phyloP scores from a whole-genome alignment of 1,140 invertebrate species.

The Anthonomus grandis region DNA sequence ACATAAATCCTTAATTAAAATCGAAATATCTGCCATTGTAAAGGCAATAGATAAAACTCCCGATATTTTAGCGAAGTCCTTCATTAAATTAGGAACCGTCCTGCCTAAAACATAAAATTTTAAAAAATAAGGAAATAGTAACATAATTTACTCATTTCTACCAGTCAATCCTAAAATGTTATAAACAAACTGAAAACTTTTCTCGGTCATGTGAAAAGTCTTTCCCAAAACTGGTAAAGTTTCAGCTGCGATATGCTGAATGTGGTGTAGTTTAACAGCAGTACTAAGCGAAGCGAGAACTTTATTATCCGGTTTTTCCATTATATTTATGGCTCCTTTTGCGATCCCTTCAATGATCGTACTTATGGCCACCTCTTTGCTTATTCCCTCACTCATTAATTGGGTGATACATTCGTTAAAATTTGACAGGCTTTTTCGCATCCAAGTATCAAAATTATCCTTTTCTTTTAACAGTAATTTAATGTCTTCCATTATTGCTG shows the following conservation, averaged over 20 bases:
- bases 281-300: constrained; percentile 22
- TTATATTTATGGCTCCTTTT: constrained; percentile 28
- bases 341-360: constrained; percentile 28
- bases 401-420: constrained; percentile 25
- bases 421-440: constrained; percentile 22
- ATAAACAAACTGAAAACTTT: constrained; percentile 29
- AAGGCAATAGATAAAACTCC: constrained; percentile 27
- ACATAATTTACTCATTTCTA: not conserved
- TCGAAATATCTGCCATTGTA: constrained; percentile 23
- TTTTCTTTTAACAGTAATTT: constrained; percentile 23
- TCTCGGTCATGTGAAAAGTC: constrained; percentile 30
- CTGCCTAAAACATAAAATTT: constrained; percentile 9
- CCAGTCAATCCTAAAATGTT: constrained; percentile 29
- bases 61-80: constrained; percentile 24
- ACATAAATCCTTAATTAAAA: constrained; percentile 27
- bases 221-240: constrained; percentile 28
- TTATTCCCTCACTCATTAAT: constrained; percentile 14
- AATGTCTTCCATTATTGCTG: constrained; percentile 29
- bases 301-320: constrained; percentile 26
- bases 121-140: not conserved
- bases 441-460: constrained; percentile 25
- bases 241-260: constrained; percentile 23
- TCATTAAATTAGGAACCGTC: constrained; percentile 16
- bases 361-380: constrained; percentile 18
- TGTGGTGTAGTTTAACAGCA: constrained; percentile 24